phyloP scores from a whole-genome alignment of 2,888 invertebrate species.

The Drosophila limbata region DNA sequence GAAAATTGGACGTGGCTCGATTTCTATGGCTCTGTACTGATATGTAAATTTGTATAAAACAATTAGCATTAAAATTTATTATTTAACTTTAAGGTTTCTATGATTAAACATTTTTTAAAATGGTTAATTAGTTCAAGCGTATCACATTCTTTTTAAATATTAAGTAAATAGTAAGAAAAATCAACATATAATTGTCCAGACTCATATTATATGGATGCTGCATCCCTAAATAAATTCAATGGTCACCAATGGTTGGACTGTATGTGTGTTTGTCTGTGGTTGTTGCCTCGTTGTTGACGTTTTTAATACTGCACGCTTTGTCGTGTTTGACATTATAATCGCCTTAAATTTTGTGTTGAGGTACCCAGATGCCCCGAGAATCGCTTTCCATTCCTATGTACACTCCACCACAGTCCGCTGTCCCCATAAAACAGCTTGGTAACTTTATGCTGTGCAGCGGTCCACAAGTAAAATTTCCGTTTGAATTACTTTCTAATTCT shows the following conservation, averaged over 20 bases:
- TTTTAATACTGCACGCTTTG: conserved; percentile 80
- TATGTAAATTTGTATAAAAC: not conserved
- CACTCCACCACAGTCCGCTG: conserved; percentile 3
- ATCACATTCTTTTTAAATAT: not conserved
- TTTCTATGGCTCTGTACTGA: not conserved
- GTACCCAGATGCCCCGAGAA: conserved; percentile 59
- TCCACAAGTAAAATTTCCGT: conserved; percentile 79
- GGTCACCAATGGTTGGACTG: conserved; percentile 10
- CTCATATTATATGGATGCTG: conserved; percentile 11
- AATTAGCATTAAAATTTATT: not conserved
- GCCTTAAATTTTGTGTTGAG: conserved; percentile 81
- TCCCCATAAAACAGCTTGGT: conserved; percentile 22
- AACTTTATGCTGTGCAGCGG: conserved; percentile 71
- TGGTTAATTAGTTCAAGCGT: not conserved
- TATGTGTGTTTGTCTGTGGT: conserved; percentile 28
- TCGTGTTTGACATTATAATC: conserved; percentile 83
- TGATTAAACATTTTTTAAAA: conserved; percentile 1
- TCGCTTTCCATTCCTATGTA: not conserved
- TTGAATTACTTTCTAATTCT: conserved; percentile 81
- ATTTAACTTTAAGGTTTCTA: not conserved
- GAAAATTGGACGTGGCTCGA: not conserved
- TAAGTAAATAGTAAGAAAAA: not conserved
- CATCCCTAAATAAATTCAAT: conserved; percentile 23
- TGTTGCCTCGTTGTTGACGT: conserved; percentile 70
- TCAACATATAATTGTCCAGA: not conserved